A percentile compares a stretch with the other conserved stretches of the same genome.
Conservation (phyloP, 2,888 invertebrate species). For the Agriopis leucophaearia region DNA sequence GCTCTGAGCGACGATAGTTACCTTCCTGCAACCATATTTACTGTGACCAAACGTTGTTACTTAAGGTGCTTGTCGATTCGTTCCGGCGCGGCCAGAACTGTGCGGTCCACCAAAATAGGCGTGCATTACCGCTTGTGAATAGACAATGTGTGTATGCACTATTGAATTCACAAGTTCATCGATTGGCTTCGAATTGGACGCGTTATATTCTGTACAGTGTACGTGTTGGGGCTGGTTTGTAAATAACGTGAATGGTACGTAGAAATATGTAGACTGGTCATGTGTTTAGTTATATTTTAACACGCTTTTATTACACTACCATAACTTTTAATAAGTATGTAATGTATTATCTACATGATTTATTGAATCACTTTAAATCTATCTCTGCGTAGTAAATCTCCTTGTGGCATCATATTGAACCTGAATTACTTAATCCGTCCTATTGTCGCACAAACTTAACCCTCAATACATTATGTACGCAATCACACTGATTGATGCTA, state of each 20-base stretch:
- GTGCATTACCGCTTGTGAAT: constrained; percentile 41
- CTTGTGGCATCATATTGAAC: neutral
- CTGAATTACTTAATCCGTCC: constrained; percentile 28
- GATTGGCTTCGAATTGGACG: constrained; percentile 18
- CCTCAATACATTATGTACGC: constrained; percentile 47
- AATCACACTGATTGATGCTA: constrained; percentile 58
- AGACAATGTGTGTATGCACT: constrained; percentile 40
- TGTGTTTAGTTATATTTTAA: neutral
- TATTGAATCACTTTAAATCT: neutral
- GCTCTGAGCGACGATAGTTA: neutral
- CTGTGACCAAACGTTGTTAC: constrained; percentile 13
- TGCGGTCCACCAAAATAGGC: constrained; percentile 39
- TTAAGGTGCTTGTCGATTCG: constrained; percentile 32
- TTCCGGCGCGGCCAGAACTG: constrained; percentile 31
- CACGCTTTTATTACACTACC: no score
- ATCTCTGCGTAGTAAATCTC: neutral
- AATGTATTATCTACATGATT: no score
- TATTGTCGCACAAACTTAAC: constrained; percentile 42
- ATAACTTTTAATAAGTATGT: no score
- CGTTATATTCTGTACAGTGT: neutral
- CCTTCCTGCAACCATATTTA: neutral
- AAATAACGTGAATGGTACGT: neutral
- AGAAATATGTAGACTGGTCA: neutral
- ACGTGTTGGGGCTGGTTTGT: neutral
- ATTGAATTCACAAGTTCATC: constrained; percentile 31